Percentiles rank a stretch among this genome's conserved stretches.
These are phyloP conservation scores for Gandaritis pyraliata DNA, from an alignment of 2,888 invertebrate species.

Conservation along the genomic window DNA sequence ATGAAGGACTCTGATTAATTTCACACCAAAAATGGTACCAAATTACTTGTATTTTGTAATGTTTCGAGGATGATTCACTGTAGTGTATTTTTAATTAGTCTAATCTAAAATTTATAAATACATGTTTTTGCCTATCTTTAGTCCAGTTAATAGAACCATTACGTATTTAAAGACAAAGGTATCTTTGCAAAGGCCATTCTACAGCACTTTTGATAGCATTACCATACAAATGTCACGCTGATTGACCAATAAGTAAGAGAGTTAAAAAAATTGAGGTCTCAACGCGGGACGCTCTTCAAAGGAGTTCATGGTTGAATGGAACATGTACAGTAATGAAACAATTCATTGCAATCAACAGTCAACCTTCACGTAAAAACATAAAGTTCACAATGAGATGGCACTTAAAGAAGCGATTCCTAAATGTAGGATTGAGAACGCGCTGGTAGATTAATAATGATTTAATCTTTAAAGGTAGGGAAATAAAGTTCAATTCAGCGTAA, in stretches of 20 bases:
- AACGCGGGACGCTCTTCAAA: slow-evolving; percentile 80
- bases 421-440: slow-evolving; percentile 78
- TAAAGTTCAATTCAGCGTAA: slow-evolving; percentile 70
- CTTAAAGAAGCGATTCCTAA: slow-evolving; percentile 68
- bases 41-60: background rate
- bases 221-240: slow-evolving; percentile 77
- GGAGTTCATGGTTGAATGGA: slow-evolving; percentile 83
- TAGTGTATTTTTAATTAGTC: background rate
- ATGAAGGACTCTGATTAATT: background rate
- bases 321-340: slow-evolving; percentile 73
- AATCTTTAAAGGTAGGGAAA: slow-evolving; percentile 63
- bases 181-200: slow-evolving; percentile 59
- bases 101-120: too few relatives aligned
- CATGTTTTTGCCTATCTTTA: background rate
- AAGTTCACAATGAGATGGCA: slow-evolving; percentile 63
- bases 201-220: slow-evolving; percentile 60
- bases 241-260: slow-evolving; percentile 82
- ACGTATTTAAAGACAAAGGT: slow-evolving; percentile 37
- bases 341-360: slow-evolving; percentile 48
- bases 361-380: slow-evolving; percentile 55
- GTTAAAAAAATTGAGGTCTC: slow-evolving; percentile 82
- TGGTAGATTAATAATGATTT: slow-evolving; percentile 62
- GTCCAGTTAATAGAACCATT: slow-evolving; percentile 2
- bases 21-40: background rate
- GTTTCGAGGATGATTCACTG: background rate